Evolutionary conservation across 2,888 invertebrate genomes (phyloP).

Genomic region (Thelaira solivaga): DNA sequence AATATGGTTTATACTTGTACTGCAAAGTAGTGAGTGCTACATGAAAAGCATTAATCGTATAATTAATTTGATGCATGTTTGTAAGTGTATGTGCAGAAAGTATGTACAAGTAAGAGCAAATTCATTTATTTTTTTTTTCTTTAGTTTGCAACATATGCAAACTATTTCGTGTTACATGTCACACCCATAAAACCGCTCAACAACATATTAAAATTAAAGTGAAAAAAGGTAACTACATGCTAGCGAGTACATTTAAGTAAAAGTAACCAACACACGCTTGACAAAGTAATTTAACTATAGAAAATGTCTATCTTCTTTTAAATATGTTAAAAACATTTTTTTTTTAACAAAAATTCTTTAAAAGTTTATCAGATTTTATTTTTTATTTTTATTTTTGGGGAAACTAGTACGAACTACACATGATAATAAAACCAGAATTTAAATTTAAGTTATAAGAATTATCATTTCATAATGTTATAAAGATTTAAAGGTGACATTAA

Average conservation of each 20-base stretch:
- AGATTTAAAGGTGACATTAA: conserved; percentile 56
- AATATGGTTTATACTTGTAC: conserved; percentile 14
- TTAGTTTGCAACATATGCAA: conserved; percentile 68
- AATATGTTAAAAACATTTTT: too few relatives aligned
- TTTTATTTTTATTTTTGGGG: too few relatives aligned
- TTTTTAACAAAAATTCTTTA: conserved; percentile 15
- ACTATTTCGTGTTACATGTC: conserved; percentile 75
- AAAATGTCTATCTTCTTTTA: conserved; percentile 10
- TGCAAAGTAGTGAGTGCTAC: conserved; percentile 36
- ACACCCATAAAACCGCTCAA: conserved; percentile 63
- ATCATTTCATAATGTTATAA: conserved; percentile 50
- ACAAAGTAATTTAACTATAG: not conserved
- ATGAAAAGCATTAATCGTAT: conserved; percentile 76
- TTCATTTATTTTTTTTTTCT: conserved; percentile 1
- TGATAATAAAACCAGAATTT: conserved; percentile 5
- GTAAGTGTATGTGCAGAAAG: conserved; percentile 60
- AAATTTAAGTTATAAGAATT: conserved; percentile 34
- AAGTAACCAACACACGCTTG: conserved; percentile 37
- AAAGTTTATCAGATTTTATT: conserved; percentile 58
- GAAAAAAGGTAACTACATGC: not conserved
- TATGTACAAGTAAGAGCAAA: too few relatives aligned
- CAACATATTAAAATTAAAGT: conserved; percentile 42
- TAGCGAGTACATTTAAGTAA: not conserved
- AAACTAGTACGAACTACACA: not conserved
- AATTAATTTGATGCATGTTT: conserved; percentile 78